Evolutionary conservation across 2,113 vertebrate species (phyloP), one percentile per base, ranked within the genome.

Genomic region (Leptosomus discolor): DNA sequence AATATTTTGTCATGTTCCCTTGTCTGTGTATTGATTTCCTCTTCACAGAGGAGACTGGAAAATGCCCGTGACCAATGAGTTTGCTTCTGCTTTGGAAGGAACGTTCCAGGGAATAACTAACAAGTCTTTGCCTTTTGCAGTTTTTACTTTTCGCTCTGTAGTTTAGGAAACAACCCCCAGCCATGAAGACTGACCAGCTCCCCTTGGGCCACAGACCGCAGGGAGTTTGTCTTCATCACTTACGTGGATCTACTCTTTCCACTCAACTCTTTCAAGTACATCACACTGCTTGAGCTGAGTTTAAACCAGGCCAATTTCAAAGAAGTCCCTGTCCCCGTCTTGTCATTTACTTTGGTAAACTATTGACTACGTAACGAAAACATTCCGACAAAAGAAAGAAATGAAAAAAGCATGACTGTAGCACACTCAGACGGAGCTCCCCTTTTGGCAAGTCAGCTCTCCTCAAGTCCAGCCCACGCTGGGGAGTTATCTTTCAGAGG

Each of bases 391-490:
- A 68, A 87, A 54, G 2, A 83, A 61, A 61, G 7, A 75, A 53
- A 51, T 20, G 0, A 4, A 69, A 88, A 54, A 67, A 27, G 0
- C 13, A 19, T 5, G 39, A 15, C 13, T 37, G 7, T 15, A n/a
- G 5, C 18, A 46, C 4, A 13, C 4, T 30, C 50, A n/a, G 17
- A 9, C 20, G 5, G 9, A 85, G 9, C 0, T 74, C 5, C 5
- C 71, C 14, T 54, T 89, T 24, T 51, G 19, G 8, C 8, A 86
- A 68, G 15, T 58, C 26, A 63, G 12, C 27, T 32, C 16, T 65
- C 30, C 12, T 79, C 57, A 71, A 63, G 17, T 71, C 16, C 68
- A 29, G 21, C 3, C 11, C 20, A 41, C 15, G 34, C 5, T 22
- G 17, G 8, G n/a, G 12, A n/a, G 4, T 50, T 76, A 26, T 34